Base-by-base conservation (phyloP, 2,113 vertebrate genomes). In the Albula glossodonta region DNA sequence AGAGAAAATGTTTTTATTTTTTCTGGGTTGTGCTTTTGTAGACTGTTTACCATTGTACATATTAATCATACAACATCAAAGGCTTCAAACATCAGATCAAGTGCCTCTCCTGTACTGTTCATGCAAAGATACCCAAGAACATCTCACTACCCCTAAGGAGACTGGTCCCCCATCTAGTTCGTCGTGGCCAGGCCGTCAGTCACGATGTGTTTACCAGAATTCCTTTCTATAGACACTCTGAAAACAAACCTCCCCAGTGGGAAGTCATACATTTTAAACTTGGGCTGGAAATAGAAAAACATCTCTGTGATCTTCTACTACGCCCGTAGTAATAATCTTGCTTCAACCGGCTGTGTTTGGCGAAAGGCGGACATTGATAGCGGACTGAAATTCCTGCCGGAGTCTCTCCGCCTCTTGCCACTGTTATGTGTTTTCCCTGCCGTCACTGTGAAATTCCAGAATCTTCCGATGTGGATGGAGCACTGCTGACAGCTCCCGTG, bases 401-500 rank as follows among this genome's bases (percentile, higher is more conserved):
- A 70, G 63, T n/a, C 52, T 85, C 53, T 63, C 82, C 80, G 74
- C 80, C 53, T 56, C 12, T n/a, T 31, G 70, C 70, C 60, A 66
- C 57, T 13, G 25, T 1, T 25, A 10, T 10, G 78, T 81, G 0
- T 2, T 81, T 17, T 70, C 52, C 25, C 49, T 81, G 84, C 74
- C 82, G 49, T 53, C 77, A 56, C 82, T 70, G 63, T 12, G 63
- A 41, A 78, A 83, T 83, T 83, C 56, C 66, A 87, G 83, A 85
- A 81, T 79, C 66, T 80, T 41, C 86, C 10, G 1, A 60, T 25
- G 52, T 78, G 25, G 84, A 60, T 70, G 77, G 82, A 86, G 79
- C 82, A 82, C 84, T 83, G 88, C 87, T 86, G 87, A 85, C 63
- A 79, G 86, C 82, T 80, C 87, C 81, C 81, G 17, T 83, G 81